Conservation (phyloP, 2,888 invertebrate genomes). For the Cephus nigrinus region DNA sequence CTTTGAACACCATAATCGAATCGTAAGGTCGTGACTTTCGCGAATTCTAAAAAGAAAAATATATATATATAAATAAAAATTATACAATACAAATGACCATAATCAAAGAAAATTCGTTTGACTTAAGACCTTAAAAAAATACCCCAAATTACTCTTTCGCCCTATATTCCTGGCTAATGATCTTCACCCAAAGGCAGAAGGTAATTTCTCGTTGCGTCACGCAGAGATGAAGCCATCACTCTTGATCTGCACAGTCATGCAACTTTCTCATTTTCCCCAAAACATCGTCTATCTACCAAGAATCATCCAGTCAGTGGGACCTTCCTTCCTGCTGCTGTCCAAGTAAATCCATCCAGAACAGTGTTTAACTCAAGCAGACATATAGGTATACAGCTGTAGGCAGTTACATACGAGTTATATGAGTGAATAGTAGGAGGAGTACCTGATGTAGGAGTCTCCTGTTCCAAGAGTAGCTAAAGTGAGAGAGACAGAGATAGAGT, state of each 20-base stretch:
- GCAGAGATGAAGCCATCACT: not conserved
- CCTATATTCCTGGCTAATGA: not conserved
- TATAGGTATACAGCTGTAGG: not conserved
- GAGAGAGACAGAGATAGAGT: not conserved
- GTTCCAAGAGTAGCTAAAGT: not conserved
- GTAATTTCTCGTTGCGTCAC: not conserved
- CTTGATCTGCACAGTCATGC: conserved; percentile 30
- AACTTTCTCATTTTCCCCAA: conserved; percentile 33
- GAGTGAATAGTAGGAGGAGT: not conserved
- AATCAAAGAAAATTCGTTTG: not conserved
- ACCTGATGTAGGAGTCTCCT: not conserved
- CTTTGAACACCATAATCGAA: conserved; percentile 26
- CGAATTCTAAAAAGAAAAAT: not conserved
- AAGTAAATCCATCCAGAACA: not conserved
- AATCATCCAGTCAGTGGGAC: not conserved
- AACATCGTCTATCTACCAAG: not conserved
- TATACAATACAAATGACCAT: not conserved
- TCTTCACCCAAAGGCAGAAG: not conserved
- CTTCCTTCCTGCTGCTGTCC: not conserved
- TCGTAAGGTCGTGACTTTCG: not conserved
- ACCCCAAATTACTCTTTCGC: not conserved
- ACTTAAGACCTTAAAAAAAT: not conserved
- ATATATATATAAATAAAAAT: not conserved
- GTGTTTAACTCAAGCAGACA: too few relatives aligned
- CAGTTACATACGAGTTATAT: not conserved